These are phyloP conservation scores for Centropristis striata DNA, from an alignment of 2,113 vertebrate species.

Conservation along the genomic window DNA sequence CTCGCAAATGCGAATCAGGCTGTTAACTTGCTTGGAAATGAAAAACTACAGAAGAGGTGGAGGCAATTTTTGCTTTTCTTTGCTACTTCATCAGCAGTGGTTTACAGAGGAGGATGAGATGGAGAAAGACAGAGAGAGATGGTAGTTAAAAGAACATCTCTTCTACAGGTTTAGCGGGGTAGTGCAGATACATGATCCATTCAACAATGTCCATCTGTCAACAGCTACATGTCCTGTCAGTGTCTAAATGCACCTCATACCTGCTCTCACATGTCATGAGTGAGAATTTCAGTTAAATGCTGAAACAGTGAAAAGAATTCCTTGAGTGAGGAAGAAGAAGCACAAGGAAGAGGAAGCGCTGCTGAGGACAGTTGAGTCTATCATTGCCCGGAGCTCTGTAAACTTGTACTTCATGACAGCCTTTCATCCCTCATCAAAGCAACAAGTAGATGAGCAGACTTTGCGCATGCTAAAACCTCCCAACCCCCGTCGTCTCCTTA, in stretches of 20 bases:
- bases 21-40: slow-evolving; percentile 77
- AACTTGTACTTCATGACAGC: slow-evolving; percentile 84
- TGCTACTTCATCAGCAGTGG: slow-evolving; percentile 45
- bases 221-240: slow-evolving; percentile 4
- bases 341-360: slow-evolving; percentile 51
- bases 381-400: slow-evolving; percentile 83
- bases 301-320: slow-evolving; percentile 11
- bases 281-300: slow-evolving; percentile 10
- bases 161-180: slow-evolving; percentile 17
- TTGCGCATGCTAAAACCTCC: slow-evolving; percentile 76
- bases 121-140: slow-evolving; percentile 19
- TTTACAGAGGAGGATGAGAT: background rate
- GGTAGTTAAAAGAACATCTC: slow-evolving; percentile 33
- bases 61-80: slow-evolving; percentile 62
- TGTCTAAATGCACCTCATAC: background rate
- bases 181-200: slow-evolving; percentile 25
- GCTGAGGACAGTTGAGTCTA: slow-evolving; percentile 80
- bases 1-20: slow-evolving; percentile 77
- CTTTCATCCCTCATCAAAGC: slow-evolving; percentile 93
- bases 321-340: slow-evolving; percentile 23
- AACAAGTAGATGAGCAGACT: slow-evolving; percentile 93
- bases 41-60: slow-evolving; percentile 60
- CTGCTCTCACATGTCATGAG: slow-evolving; percentile 8
- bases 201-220: slow-evolving; percentile 20
- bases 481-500: slow-evolving; percentile 72